These are phyloP conservation scores for Hecatera dysodea DNA, from an alignment of 2,888 invertebrate species.

Conservation along the genomic window DNA sequence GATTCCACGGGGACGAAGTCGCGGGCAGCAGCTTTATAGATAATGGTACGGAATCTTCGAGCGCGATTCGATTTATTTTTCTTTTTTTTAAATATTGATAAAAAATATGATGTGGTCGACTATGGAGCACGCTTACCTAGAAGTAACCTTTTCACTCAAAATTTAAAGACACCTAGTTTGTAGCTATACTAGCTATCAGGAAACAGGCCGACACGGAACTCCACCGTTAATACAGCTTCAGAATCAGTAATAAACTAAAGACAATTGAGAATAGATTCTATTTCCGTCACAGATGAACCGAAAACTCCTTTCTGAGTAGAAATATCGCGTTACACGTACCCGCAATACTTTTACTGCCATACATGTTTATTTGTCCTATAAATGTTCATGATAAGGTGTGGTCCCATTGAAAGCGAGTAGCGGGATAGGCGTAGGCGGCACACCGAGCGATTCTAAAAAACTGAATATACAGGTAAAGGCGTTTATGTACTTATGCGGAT, in stretches of 20 bases:
- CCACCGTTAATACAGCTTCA: not conserved
- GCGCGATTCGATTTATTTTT: too few relatives aligned
- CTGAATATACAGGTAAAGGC: not conserved
- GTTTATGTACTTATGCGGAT: too few relatives aligned
- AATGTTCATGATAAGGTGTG: conserved; percentile 56
- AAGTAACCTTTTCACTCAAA: too few relatives aligned
- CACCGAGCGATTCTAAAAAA: not conserved
- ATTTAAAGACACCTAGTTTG: not conserved
- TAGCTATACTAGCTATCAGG: too few relatives aligned
- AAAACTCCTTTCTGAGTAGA: conserved; percentile 28
- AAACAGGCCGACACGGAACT: too few relatives aligned
- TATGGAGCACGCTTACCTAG: too few relatives aligned
- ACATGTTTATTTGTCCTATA: conserved; percentile 64
- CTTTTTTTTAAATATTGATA: too few relatives aligned
- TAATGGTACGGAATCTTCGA: too few relatives aligned
- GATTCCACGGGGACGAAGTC: too few relatives aligned
- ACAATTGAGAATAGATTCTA: conserved; percentile 11
- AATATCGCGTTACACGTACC: conserved; percentile 59
- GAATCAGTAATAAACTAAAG: not conserved
- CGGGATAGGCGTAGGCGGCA: not conserved
- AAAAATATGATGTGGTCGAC: too few relatives aligned
- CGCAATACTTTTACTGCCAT: conserved; percentile 61
- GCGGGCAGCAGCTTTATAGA: too few relatives aligned
- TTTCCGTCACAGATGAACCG: not conserved
- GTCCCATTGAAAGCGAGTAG: conserved; percentile 50